Conservation (phyloP, 2,888 invertebrate genomes). For the Norana najaformis region DNA sequence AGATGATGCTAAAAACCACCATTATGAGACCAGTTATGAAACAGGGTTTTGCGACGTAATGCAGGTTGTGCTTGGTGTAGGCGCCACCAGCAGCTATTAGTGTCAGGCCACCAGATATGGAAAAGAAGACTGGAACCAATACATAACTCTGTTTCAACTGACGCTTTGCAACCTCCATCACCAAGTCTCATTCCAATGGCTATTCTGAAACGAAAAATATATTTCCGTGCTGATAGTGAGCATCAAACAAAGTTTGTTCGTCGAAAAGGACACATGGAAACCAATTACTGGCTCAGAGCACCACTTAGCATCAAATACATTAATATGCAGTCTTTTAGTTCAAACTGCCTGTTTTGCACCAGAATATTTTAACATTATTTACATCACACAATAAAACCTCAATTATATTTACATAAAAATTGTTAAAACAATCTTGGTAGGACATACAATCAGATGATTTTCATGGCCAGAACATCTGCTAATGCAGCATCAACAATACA, state of each 20-base stretch:
- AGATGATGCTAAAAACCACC: not conserved
- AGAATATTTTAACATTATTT: too few species aligned
- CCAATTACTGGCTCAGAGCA: too few species aligned
- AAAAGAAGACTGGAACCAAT: slow-evolving; percentile 7
- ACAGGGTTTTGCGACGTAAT: not conserved
- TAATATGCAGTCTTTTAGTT: too few species aligned
- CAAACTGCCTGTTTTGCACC: too few species aligned
- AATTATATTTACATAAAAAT: too few species aligned
- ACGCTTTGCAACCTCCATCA: not conserved
- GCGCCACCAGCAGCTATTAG: not conserved
- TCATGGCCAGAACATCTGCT: too few species aligned
- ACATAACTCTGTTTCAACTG: not conserved
- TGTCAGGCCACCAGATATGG: not conserved
- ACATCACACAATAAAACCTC: too few species aligned
- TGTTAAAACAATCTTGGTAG: too few species aligned
- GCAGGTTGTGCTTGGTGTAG: not conserved
- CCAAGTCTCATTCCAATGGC: slow-evolving; percentile 13
- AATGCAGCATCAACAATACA: too few species aligned
- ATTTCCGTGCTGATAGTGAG: not conserved
- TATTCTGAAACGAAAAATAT: not conserved
- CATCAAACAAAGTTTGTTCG: not conserved
- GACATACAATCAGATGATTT: too few species aligned
- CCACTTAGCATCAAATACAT: too few species aligned
- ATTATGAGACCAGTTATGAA: not conserved
- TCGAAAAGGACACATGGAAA: not conserved